phyloP scores from a whole-genome alignment of 2,113 vertebrate species.

The Sigmodon hispidus region DNA sequence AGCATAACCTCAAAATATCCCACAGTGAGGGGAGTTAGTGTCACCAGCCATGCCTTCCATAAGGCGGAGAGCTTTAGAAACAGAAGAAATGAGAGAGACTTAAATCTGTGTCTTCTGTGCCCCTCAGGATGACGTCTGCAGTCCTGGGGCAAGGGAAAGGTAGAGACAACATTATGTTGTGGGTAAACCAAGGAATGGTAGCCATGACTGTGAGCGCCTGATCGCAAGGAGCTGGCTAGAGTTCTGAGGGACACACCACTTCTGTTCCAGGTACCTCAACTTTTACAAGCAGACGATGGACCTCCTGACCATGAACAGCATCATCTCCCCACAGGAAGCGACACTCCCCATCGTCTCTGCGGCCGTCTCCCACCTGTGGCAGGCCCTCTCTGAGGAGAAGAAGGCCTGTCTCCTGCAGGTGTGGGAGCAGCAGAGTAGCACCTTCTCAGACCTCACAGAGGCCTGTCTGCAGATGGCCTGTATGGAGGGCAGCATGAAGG shows the following conservation, averaged over 20 bases:
- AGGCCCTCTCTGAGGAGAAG: slow-evolving; percentile 86
- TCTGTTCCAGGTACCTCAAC: slow-evolving; percentile 87
- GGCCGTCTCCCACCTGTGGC: slow-evolving; percentile 90
- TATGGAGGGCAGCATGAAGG: slow-evolving; percentile 74
- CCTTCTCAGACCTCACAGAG: not conserved
- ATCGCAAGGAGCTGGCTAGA: not conserved
- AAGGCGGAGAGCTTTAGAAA: not conserved
- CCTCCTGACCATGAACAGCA: slow-evolving; percentile 82
- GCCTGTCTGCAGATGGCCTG: slow-evolving; percentile 57
- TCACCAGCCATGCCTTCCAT: accelerated
- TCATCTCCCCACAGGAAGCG: slow-evolving; percentile 83
- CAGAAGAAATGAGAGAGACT: not conserved
- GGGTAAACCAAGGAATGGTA: not conserved
- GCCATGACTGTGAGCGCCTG: not conserved
- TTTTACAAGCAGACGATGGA: slow-evolving; percentile 91
- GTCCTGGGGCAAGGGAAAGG: accelerated
- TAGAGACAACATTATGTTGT: not conserved
- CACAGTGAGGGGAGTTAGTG: not conserved
- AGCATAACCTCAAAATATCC: not conserved
- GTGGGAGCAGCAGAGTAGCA: slow-evolving; percentile 60
- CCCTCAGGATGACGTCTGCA: not conserved
- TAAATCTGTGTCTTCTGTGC: not conserved
- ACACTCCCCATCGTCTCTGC: slow-evolving; percentile 87
- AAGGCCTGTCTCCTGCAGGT: slow-evolving; percentile 82
- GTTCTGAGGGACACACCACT: slow-evolving; percentile 8